A percentile compares a stretch with the other conserved stretches of the same genome.
Conservation (phyloP, 2,797 vertebrate species). For the Benthosema pterotum region DNA sequence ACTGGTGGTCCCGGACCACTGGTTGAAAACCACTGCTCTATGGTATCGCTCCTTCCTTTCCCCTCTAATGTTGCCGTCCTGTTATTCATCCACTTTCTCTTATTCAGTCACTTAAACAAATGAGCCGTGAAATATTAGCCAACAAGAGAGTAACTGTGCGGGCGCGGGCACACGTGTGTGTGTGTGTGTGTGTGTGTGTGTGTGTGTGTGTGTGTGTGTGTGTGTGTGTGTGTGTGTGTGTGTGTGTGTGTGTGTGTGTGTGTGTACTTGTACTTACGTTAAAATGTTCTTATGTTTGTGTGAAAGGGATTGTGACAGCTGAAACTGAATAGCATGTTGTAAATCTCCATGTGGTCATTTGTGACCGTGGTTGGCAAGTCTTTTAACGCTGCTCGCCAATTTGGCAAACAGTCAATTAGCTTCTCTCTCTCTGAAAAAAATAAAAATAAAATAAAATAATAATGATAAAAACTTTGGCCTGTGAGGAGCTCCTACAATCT, state of each 20-base stretch:
- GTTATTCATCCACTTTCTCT: constrained; percentile 66
- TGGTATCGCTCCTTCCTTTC: constrained; percentile 53
- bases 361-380: constrained; percentile 48
- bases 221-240: constrained; percentile 21
- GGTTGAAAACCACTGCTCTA: too few species aligned
- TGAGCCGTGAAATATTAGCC: constrained; percentile 71
- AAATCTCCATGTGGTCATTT: constrained; percentile 7
- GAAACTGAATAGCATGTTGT: too few species aligned
- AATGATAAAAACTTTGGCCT: constrained; percentile 12
- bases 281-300: neutral
- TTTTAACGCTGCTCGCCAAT: constrained; percentile 39
- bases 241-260: neutral
- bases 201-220: constrained; percentile 24
- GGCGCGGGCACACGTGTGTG: constrained; percentile 43
- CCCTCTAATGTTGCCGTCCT: constrained; percentile 60
- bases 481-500: too few species aligned
- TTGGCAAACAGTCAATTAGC: constrained; percentile 52
- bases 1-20: too few species aligned
- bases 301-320: too few species aligned
- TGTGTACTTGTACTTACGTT: constrained; percentile 13
- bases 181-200: constrained; percentile 14
- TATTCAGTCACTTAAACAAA: constrained; percentile 69
- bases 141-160: neutral
- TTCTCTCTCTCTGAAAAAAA: constrained; percentile 34
- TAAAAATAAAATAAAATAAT: constrained; percentile 15